A percentile compares a stretch with the other conserved stretches of the same genome.
Evolutionary conservation across 1,140 invertebrate genomes (phyloP).

Genomic region (Drosophila trapezifrons): DNA sequence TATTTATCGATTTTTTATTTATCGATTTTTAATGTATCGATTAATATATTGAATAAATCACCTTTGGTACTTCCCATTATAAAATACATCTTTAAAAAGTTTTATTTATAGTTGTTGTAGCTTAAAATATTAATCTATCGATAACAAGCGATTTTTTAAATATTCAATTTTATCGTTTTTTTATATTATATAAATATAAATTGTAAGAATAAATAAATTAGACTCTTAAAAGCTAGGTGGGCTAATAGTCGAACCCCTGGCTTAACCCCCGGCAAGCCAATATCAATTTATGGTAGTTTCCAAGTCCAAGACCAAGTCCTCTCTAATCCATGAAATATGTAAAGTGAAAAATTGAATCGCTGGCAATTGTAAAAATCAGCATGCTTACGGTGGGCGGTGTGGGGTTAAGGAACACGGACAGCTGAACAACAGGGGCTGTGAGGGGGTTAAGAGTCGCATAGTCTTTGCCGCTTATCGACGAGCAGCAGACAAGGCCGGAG

Average conservation of each 20-base stretch:
- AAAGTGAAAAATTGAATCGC: constrained; percentile 72
- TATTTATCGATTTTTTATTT: no score
- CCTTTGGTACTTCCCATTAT: no score
- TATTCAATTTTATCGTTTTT: no score
- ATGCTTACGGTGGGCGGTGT: background rate
- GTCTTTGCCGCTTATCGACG: constrained; percentile 69
- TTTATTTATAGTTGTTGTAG: no score
- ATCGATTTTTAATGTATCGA: no score
- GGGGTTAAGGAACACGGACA: constrained; percentile 6
- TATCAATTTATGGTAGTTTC: constrained; percentile 56
- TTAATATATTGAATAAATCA: no score
- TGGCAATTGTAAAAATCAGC: constrained; percentile 61
- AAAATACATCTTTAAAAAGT: no score
- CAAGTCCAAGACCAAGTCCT: constrained; percentile 28
- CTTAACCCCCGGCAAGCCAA: constrained; percentile 7
- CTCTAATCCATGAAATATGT: constrained; percentile 68
- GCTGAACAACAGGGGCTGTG: constrained; percentile 15
- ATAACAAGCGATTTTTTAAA: no score
- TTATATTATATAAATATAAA: no score
- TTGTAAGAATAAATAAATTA: no score
- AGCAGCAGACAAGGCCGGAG: constrained; percentile 69
- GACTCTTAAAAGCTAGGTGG: background rate
- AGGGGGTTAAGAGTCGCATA: constrained; percentile 27
- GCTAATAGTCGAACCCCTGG: background rate
- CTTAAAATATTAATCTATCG: no score